Conservation (phyloP, 2,797 vertebrate genomes). For the Thripadectes ignobilis region DNA sequence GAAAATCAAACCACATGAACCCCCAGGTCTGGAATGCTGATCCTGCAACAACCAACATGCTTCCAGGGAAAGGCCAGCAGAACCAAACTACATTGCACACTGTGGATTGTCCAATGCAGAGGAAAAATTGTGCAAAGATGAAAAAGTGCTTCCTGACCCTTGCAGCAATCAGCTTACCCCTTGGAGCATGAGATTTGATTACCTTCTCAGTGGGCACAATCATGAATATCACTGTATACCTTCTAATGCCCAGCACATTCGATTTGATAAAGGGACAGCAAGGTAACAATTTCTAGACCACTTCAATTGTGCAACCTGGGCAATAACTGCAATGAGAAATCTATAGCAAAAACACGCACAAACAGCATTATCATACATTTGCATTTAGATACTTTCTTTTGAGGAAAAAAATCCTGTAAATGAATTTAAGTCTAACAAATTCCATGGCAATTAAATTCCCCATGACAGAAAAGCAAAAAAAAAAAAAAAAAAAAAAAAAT, state of each 20-base stretch:
- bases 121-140: conserved; percentile 1
- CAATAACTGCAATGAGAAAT: not conserved
- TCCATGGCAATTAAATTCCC: not conserved
- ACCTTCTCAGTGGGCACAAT: not conserved
- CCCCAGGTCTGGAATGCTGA: not conserved
- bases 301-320: not conserved
- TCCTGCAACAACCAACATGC: not conserved
- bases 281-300: not conserved
- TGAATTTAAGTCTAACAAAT: not conserved
- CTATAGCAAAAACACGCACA: not conserved
- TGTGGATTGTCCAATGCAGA: not conserved
- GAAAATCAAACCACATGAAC: not conserved
- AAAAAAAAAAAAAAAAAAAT: not conserved
- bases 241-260: not conserved
- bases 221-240: not conserved
- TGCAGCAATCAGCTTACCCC: conserved; percentile 7
- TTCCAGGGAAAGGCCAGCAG: not conserved
- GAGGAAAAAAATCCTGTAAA: not conserved
- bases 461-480: not conserved
- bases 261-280: not conserved
- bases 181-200: conserved; percentile 42
- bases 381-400: not conserved
- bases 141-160: conserved; percentile 11
- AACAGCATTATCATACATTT: not conserved
- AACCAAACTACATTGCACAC: not conserved